These are phyloP conservation scores for Chloroclystis v-ata DNA, from an alignment of 2,888 invertebrate species.

Conservation along the genomic window DNA sequence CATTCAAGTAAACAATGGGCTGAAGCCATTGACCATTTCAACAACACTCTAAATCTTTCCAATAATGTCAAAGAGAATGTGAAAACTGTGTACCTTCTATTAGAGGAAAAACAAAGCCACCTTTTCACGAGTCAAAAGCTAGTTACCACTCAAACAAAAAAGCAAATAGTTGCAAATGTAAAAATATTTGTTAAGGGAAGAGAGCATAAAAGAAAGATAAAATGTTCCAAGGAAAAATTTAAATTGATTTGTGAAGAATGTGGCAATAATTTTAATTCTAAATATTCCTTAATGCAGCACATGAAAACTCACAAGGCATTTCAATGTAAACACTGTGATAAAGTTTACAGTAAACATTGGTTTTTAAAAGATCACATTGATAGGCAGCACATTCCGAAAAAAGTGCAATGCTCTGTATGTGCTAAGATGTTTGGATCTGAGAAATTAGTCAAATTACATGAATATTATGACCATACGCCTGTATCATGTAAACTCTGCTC, in stretches of 20 bases:
- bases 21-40: background rate
- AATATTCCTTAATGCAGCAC: background rate
- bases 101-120: background rate
- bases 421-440: slow-evolving; percentile 56
- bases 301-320: background rate
- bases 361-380: background rate
- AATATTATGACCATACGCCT: slow-evolving; percentile 45
- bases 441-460: slow-evolving; percentile 48
- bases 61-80: background rate
- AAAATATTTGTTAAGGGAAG: background rate
- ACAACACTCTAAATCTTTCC: background rate
- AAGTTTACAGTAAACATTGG: background rate
- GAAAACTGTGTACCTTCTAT: background rate
- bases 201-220: background rate
- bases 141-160: background rate
- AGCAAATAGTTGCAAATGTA: background rate
- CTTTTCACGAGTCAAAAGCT: background rate
- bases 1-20: background rate
- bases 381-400: slow-evolving; percentile 30
- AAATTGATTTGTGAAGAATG: background rate
- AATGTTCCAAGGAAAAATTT: background rate
- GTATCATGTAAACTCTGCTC: slow-evolving; percentile 54
- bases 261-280: slow-evolving; percentile 13
- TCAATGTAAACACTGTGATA: background rate
- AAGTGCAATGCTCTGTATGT: slow-evolving; percentile 60